Conservation (phyloP, 64 coral and sea anemone species). For the Cladopsammia gracilis region DNA sequence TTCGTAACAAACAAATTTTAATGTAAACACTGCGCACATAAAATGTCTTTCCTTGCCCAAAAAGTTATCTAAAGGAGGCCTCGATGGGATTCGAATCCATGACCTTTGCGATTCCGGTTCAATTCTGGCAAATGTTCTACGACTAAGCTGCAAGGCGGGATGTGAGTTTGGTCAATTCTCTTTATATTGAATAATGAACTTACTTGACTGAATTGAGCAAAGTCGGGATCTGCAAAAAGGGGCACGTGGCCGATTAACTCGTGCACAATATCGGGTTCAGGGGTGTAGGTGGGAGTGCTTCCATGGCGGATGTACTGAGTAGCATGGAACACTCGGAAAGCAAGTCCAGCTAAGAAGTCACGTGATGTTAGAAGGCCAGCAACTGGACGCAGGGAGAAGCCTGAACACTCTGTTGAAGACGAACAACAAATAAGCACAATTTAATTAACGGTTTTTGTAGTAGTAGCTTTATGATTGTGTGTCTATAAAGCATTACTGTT, state of each 20-base stretch:
- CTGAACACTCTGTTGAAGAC: constrained; percentile 54
- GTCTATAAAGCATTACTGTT: too few relatives aligned
- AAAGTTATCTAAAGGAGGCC: too few relatives aligned
- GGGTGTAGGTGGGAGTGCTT: constrained; percentile 80
- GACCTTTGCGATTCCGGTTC: too few relatives aligned
- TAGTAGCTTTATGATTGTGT: too few relatives aligned
- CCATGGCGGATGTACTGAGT: constrained; percentile 87
- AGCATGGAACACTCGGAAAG: constrained; percentile 84
- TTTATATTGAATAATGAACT: neutral
- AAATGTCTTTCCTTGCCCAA: too few relatives aligned
- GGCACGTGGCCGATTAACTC: constrained; percentile 97
- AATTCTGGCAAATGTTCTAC: too few relatives aligned
- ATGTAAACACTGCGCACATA: too few relatives aligned
- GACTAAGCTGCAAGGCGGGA: too few relatives aligned
- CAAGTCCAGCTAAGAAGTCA: constrained; percentile 85
- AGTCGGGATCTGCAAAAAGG: constrained; percentile 95
- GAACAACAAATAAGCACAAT: neutral
- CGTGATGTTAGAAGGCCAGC: constrained; percentile 81
- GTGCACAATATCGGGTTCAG: constrained; percentile 91
- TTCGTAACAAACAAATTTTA: neutral
- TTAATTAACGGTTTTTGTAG: neutral
- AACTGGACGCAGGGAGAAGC: constrained; percentile 79
- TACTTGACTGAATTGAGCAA: constrained; percentile 95
- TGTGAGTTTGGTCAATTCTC: too few relatives aligned
- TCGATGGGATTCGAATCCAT: too few relatives aligned